These are phyloP conservation scores for Himalopsyche tibetana DNA, from an alignment of 2,888 invertebrate species.

Conservation along the genomic window DNA sequence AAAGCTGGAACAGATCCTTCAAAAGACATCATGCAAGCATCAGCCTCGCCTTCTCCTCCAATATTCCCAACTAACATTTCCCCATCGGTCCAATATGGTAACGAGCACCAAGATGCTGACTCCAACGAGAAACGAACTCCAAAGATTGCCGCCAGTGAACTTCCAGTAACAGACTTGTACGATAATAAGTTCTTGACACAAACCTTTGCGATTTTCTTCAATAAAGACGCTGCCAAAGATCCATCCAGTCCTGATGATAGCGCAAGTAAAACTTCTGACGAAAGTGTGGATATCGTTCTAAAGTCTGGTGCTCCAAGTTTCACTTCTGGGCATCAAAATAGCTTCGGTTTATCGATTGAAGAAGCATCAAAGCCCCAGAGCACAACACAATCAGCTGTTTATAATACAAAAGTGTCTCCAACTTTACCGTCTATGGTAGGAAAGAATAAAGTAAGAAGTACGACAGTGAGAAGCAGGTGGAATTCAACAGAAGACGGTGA, in stretches of 20 bases:
- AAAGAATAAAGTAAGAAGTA: conserved; percentile 67
- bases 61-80: conserved; percentile 73
- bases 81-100: conserved; percentile 77
- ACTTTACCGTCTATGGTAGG: conserved; percentile 77
- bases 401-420: conserved; percentile 79
- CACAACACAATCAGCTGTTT: conserved; percentile 75
- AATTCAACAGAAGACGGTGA: conserved; percentile 72
- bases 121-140: conserved; percentile 67
- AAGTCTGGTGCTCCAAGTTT: conserved; percentile 69
- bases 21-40: conserved; percentile 36
- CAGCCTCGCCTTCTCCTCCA: conserved; percentile 68
- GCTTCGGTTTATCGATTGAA: conserved; percentile 80
- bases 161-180: conserved; percentile 67
- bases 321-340: conserved; percentile 80
- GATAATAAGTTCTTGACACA: conserved; percentile 69
- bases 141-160: conserved; percentile 50
- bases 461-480: conserved; percentile 69
- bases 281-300: conserved; percentile 54
- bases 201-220: conserved; percentile 65
- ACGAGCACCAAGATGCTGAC: conserved; percentile 73
- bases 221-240: conserved; percentile 55
- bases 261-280: conserved; percentile 54
- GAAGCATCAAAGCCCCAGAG: conserved; percentile 77
- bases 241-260: conserved; percentile 18
- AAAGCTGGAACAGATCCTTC: conserved; percentile 49